Conservation (phyloP, 2,888 invertebrate genomes). For the Tubulanus polymorphus region DNA sequence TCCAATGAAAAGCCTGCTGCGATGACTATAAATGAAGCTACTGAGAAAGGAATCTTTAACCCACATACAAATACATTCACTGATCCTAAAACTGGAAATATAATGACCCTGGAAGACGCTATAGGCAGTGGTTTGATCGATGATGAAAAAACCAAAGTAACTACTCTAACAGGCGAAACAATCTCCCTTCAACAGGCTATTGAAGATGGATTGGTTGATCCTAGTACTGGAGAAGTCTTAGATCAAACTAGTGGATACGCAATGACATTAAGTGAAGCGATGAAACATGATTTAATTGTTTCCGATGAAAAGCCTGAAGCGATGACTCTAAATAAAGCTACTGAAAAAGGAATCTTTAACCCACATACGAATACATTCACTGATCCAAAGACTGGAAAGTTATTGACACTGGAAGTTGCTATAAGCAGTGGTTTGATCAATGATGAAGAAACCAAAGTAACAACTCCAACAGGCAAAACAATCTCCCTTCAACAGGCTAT, state of each 20-base stretch:
- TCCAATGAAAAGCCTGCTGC: slow-evolving; percentile 45
- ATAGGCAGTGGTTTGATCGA: slow-evolving; percentile 38
- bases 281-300: slow-evolving; percentile 48
- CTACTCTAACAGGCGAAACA: slow-evolving; percentile 36
- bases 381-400: slow-evolving; percentile 75
- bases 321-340: slow-evolving; percentile 18
- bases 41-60: slow-evolving; percentile 64
- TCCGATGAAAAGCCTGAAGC: slow-evolving; percentile 29
- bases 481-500: slow-evolving; percentile 62
- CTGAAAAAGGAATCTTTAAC: slow-evolving; percentile 66
- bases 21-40: slow-evolving; percentile 62
- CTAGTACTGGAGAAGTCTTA: slow-evolving; percentile 54
- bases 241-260: slow-evolving; percentile 61
- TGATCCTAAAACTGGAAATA: slow-evolving; percentile 63
- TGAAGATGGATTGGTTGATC: slow-evolving; percentile 18
- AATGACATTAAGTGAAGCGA: slow-evolving; percentile 71
- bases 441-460: slow-evolving; percentile 51
- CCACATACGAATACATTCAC: slow-evolving; percentile 75
- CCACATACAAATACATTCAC: slow-evolving; percentile 66
- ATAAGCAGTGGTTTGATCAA: slow-evolving; percentile 75
- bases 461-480: slow-evolving; percentile 72
- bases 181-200: slow-evolving; percentile 58
- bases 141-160: slow-evolving; percentile 31
- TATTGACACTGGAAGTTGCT: slow-evolving; percentile 73
- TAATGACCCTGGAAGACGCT: slow-evolving; percentile 61